Conservation (phyloP, 1,140 invertebrate species). For the Cydia strobilella region DNA sequence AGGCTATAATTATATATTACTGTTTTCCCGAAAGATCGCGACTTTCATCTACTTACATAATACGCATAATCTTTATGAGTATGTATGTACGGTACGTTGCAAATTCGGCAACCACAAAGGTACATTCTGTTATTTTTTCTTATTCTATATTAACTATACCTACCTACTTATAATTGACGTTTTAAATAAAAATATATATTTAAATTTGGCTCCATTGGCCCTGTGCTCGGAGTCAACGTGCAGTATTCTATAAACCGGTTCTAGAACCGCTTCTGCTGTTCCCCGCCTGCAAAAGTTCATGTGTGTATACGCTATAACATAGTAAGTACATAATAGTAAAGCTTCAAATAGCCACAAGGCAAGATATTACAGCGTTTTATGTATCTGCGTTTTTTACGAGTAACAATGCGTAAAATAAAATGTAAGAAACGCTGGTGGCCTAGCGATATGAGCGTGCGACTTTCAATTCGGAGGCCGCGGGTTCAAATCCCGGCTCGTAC, state of each 20-base stretch:
- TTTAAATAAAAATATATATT: background rate
- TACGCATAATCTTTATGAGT: too few species aligned
- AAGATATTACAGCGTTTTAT: background rate
- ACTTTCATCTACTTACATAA: too few species aligned
- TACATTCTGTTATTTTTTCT: too few species aligned
- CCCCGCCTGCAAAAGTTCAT: slow-evolving; percentile 67
- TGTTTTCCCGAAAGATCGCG: too few species aligned
- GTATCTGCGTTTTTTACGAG: background rate
- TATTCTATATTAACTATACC: background rate
- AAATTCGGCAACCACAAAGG: too few species aligned
- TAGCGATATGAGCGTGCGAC: too few species aligned
- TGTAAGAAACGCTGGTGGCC: too few species aligned
- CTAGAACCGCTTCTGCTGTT: slow-evolving; percentile 59
- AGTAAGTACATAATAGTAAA: slow-evolving; percentile 54
- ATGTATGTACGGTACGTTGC: too few species aligned
- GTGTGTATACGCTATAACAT: slow-evolving; percentile 55
- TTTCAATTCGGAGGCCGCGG: too few species aligned
- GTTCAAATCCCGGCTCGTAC: too few species aligned
- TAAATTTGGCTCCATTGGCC: slow-evolving; percentile 36
- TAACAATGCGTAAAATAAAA: too few species aligned
- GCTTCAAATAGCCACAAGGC: slow-evolving; percentile 42
- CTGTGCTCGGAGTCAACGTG: slow-evolving; percentile 54
- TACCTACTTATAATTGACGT: background rate
- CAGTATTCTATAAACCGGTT: slow-evolving; percentile 61
- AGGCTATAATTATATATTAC: too few species aligned